These are phyloP conservation scores for Dasyurus viverrinus DNA, from an alignment of 2,113 vertebrate species.

Conservation along the genomic window DNA sequence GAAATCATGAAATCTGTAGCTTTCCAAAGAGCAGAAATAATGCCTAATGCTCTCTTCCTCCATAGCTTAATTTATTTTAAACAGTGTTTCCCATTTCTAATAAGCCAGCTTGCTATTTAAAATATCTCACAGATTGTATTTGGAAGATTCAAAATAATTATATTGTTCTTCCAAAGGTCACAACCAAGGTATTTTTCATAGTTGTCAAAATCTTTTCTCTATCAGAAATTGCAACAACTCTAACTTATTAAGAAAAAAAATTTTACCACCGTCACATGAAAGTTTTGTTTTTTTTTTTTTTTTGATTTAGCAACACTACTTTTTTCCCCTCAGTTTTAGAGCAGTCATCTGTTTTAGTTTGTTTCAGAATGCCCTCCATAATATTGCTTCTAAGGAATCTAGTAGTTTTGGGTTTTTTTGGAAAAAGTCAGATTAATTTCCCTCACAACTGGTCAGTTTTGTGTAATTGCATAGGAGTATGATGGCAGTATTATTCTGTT, in stretches of 20 bases:
- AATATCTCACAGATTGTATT: conserved; percentile 68
- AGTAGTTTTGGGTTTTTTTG: conserved; percentile 32
- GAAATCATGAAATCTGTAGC: conserved; percentile 63
- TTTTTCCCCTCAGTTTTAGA: background rate
- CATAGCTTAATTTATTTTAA: conserved; percentile 71
- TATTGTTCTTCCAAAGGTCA: conserved; percentile 69
- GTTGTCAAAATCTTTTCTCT: conserved; percentile 39
- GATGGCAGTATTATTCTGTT: background rate
- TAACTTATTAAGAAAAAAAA: background rate
- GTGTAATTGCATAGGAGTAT: background rate
- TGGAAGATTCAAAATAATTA: conserved; percentile 65
- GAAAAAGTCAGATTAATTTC: background rate
- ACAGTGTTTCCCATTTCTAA: conserved; percentile 61
- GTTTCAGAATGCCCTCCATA: conserved; percentile 1
- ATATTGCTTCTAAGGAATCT: conserved; percentile 26
- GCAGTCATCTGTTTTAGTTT: conserved; percentile 11
- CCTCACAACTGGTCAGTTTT: background rate
- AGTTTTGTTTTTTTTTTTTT: conserved; percentile 18
- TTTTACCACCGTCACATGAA: conserved; percentile 15
- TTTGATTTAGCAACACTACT: conserved; percentile 12
- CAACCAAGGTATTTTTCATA: conserved; percentile 56
- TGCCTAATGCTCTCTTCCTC: conserved; percentile 47
- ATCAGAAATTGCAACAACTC: conserved; percentile 30
- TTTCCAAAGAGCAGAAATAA: conserved; percentile 57
- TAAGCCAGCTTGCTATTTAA: conserved; percentile 64